Evolutionary conservation across 2,113 vertebrate species (phyloP), one percentile per base, ranked within the genome.

Genomic region (Plotosus lineatus): DNA sequence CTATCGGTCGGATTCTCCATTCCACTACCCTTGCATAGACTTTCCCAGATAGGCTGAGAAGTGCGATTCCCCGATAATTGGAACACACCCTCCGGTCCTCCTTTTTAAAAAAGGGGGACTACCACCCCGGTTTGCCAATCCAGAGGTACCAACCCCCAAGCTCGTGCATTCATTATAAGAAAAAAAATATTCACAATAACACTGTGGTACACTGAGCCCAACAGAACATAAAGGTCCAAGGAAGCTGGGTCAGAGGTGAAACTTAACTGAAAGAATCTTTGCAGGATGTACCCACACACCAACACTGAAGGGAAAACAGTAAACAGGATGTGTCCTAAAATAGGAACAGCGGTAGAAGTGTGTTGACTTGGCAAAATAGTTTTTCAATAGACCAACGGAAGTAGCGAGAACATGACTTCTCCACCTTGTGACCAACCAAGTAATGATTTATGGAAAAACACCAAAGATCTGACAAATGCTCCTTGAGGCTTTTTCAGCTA

Each of bases 301-400:
- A 85, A 68, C 65, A 77, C 75, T 74, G 53, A 33, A 50, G 71
- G 33, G 31, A 63, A 83, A 75, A 78, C 76, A 81, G 75, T 83
- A 84, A 83, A 87, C 85, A 87, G 83, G 83, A 83, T 82, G 81
- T 23, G 44, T 51, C 75, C 78, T 73, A 72, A 82, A 81, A 69
- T 81, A 77, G 73, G n/a, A 81, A 75, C 85, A 81, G 68, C 82
- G 82, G 79, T 53, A 76, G 80, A 79, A 82, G 84, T 75, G 51
- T 77, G 65, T 66, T 76, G 80, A 79, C 77, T 21, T 65, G 42
- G 74, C 82, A 55, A 48, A 58, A 78, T 61, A 60, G 23, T 69
- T 75, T 81, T 73, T 80, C 84, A 58, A 77, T 60, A 66, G 77
- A 69, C 77, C 56, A 74, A 42, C 38, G 75, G 44, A 61, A 61